Conservation (phyloP, 1,140 invertebrate species). For the Drosophila tani region DNA sequence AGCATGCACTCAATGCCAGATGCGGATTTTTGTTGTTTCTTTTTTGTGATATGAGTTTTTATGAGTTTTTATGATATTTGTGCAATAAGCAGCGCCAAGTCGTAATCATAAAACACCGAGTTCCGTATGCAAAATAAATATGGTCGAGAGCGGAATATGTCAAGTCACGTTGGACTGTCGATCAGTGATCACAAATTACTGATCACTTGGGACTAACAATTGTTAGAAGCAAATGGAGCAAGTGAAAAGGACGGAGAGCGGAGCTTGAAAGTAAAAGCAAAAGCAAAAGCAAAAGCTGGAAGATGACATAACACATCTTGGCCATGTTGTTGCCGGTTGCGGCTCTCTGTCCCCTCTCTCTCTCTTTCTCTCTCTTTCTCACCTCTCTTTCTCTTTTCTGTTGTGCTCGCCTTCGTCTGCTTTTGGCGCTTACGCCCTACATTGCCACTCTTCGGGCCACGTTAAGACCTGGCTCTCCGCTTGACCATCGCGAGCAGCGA, state of each 20-base stretch:
- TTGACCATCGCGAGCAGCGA: conserved; percentile 29
- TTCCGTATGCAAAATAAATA: conserved; percentile 43
- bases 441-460: conserved; percentile 27
- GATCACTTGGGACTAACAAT: conserved; percentile 26
- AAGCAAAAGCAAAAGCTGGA: conserved; percentile 29
- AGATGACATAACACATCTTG: conserved; percentile 48
- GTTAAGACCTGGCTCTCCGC: conserved; percentile 16
- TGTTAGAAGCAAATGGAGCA: conserved; percentile 54
- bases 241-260: background rate
- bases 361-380: background rate
- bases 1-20: conserved; percentile 50
- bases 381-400: conserved; percentile 16
- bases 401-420: conserved; percentile 29
- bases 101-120: conserved; percentile 14
- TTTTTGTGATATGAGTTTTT: background rate
- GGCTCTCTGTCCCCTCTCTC: conserved; percentile 2
- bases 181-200: conserved; percentile 9
- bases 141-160: conserved; percentile 5
- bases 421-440: conserved; percentile 64
- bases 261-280: conserved; percentile 48
- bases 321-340: conserved; percentile 31
- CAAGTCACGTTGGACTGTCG: conserved; percentile 35
- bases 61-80: conserved; percentile 45
- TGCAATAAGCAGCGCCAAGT: conserved; percentile 31
- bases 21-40: conserved; percentile 26